A percentile compares a stretch with the other conserved stretches of the same genome.
Conservation (phyloP, 2,113 vertebrate genomes). For the Prietella phreatophila region DNA sequence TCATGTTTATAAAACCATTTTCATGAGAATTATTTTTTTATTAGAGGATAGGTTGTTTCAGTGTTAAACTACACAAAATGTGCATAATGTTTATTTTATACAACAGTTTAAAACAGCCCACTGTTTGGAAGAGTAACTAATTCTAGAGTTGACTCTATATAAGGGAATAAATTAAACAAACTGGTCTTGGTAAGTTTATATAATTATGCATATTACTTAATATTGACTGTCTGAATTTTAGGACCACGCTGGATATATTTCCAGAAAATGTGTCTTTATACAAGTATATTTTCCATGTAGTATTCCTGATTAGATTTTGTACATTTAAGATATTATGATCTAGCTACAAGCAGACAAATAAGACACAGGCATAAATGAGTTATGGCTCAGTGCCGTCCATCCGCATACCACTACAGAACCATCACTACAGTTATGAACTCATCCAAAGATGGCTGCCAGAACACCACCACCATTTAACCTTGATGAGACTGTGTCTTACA, state of each 20-base stretch:
- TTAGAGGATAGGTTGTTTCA: not conserved
- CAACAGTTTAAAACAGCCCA: not conserved
- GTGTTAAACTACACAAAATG: not conserved
- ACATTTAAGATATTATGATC: not conserved
- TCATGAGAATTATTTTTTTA: not conserved
- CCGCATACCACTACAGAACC: not conserved
- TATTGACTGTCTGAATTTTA: conserved; percentile 52
- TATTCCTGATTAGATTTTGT: not conserved
- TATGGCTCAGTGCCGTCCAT: not conserved
- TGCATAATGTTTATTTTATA: not conserved
- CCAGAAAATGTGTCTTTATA: not conserved
- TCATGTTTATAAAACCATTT: not conserved
- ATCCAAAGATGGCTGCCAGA: not conserved
- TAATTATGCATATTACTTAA: conserved; percentile 72
- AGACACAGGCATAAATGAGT: not conserved
- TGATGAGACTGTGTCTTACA: not conserved
- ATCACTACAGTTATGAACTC: not conserved
- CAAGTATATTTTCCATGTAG: not conserved
- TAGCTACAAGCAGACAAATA: not conserved
- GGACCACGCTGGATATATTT: not conserved
- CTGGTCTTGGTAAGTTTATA: conserved; percentile 70
- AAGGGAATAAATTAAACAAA: not conserved
- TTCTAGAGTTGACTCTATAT: not conserved
- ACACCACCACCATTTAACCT: not conserved
- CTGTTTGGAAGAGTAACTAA: not conserved